phyloP scores from a whole-genome alignment of 2,888 invertebrate species.

The Aleiodes leptofemur region DNA sequence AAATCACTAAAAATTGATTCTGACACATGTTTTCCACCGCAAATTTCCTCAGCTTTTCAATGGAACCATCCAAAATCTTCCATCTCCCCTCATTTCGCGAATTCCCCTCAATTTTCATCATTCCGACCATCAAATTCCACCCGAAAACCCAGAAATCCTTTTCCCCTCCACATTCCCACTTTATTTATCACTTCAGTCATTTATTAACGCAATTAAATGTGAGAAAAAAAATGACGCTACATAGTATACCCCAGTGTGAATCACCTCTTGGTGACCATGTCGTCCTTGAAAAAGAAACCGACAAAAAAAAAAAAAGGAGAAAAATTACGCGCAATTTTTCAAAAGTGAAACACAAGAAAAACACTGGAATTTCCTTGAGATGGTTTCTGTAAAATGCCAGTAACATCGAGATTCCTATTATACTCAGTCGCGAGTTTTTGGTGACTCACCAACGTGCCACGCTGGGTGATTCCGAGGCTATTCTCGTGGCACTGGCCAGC shows the following conservation, averaged over 20 bases:
- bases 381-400: conserved; percentile 39
- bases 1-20: too few species aligned
- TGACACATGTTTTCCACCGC: too few species aligned
- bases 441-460: conserved; percentile 61
- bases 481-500: conserved; percentile 61
- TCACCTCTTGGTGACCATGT: conserved; percentile 7
- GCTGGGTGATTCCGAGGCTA: conserved; percentile 65
- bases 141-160: too few species aligned
- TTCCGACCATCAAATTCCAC: too few species aligned
- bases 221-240: background rate
- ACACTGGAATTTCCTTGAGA: conserved; percentile 63
- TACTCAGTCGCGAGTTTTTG: conserved; percentile 31
- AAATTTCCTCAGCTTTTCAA: too few species aligned
- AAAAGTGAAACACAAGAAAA: conserved; percentile 44
- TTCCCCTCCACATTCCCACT: too few species aligned
- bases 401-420: conserved; percentile 42
- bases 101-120: too few species aligned
- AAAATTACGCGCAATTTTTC: background rate
- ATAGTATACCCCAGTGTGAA: background rate
- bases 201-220: too few species aligned
- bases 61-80: too few species aligned
- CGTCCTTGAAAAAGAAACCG: conserved; percentile 1
- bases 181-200: too few species aligned
- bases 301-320: background rate
- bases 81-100: too few species aligned